Evolutionary conservation across 2,888 invertebrate species (phyloP).

Genomic region (Macropis europaea): DNA sequence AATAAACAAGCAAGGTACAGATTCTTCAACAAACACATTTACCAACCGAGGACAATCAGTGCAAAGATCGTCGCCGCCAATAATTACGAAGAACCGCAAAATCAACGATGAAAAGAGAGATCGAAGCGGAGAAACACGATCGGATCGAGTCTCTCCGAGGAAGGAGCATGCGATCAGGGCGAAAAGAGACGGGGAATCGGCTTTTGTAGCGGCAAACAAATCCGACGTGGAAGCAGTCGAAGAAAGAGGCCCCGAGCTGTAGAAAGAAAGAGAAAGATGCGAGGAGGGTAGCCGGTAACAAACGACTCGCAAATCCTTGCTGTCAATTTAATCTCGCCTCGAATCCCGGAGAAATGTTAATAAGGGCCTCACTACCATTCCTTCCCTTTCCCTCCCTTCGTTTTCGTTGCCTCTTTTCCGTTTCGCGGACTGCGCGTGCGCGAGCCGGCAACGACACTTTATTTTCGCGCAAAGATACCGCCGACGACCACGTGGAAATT

Average conservation of each 20-base stretch:
- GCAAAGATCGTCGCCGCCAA: no score
- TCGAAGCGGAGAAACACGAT: slow-evolving; percentile 15
- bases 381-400: slow-evolving; percentile 42
- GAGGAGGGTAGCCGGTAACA: slow-evolving; percentile 68
- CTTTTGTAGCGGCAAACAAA: slow-evolving; percentile 55
- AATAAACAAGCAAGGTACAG: no score
- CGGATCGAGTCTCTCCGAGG: slow-evolving; percentile 1
- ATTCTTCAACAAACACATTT: no score
- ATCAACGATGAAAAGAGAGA: slow-evolving; percentile 26
- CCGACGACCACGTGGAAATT: slow-evolving; percentile 68
- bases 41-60: no score
- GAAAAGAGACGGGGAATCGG: slow-evolving; percentile 52
- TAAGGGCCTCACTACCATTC: slow-evolving; percentile 76
- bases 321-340: slow-evolving; percentile 80
- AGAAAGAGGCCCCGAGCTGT: slow-evolving; percentile 13
- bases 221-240: slow-evolving; percentile 27
- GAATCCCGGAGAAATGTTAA: slow-evolving; percentile 79
- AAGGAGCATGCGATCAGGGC: not conserved
- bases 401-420: slow-evolving; percentile 42
- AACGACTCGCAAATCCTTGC: slow-evolving; percentile 80
- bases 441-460: slow-evolving; percentile 61
- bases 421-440: slow-evolving; percentile 42
- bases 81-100: no score
- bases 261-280: slow-evolving; percentile 10
- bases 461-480: slow-evolving; percentile 69